These are phyloP conservation scores for Rhinopithecus roxellana DNA, from an alignment of 2,113 vertebrate genomes.

Conservation along the genomic window DNA sequence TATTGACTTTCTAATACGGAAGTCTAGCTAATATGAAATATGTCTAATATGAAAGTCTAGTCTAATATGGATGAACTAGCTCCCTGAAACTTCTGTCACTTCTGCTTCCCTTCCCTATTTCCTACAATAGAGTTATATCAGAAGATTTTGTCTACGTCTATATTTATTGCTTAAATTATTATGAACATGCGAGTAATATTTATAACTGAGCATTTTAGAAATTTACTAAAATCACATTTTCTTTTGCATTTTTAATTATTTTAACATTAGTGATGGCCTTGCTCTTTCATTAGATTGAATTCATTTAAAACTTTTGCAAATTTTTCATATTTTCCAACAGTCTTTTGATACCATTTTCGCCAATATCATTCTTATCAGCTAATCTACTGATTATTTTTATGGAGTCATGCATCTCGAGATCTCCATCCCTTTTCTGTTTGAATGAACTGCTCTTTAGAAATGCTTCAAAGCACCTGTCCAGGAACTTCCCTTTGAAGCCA, in stretches of 20 bases:
- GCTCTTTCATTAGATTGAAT: background rate
- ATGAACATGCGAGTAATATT: background rate
- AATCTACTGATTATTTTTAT: background rate
- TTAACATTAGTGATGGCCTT: background rate
- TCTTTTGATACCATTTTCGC: background rate
- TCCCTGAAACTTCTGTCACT: background rate
- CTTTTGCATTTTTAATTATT: background rate
- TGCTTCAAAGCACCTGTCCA: background rate
- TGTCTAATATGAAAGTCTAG: no score
- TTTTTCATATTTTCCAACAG: background rate
- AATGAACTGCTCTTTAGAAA: background rate
- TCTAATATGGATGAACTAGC: no score
- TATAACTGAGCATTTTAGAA: background rate
- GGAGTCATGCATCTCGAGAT: background rate
- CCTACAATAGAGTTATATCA: background rate
- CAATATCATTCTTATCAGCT: background rate
- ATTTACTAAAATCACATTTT: background rate
- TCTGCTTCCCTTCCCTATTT: background rate
- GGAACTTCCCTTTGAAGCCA: background rate
- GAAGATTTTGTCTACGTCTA: background rate
- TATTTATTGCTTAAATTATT: constrained; percentile 12
- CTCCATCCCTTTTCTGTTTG: background rate
- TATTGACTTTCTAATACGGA: background rate
- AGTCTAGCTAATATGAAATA: no score
- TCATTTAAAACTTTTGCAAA: background rate